These are phyloP conservation scores for Mimachlamys varia DNA, from an alignment of 2,888 invertebrate species.

Conservation along the genomic window DNA sequence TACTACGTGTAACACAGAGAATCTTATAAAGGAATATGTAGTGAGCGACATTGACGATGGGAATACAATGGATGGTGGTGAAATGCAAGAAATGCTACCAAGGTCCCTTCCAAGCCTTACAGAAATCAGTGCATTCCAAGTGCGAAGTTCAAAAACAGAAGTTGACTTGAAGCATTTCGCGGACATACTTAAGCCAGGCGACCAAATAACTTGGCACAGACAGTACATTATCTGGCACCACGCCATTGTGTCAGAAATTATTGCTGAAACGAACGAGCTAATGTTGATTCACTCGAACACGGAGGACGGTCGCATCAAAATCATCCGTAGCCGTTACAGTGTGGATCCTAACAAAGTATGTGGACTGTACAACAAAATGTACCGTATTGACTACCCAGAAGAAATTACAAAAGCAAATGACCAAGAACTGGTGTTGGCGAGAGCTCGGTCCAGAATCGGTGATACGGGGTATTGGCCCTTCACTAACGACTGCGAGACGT, in stretches of 20 bases:
- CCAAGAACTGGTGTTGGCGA: slow-evolving; percentile 32
- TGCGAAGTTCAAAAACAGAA: slow-evolving; percentile 39
- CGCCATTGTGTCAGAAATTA: slow-evolving; percentile 46
- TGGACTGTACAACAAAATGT: slow-evolving; percentile 39
- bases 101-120: not conserved
- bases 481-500: slow-evolving; percentile 42
- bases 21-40: not conserved
- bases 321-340: not conserved
- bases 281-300: slow-evolving; percentile 43
- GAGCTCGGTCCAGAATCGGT: slow-evolving; percentile 42
- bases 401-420: slow-evolving; percentile 38
- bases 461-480: slow-evolving; percentile 42
- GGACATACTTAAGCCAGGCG: slow-evolving; percentile 10
- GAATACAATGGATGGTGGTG: not conserved
- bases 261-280: slow-evolving; percentile 14
- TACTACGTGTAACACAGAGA: not conserved
- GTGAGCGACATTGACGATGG: not conserved
- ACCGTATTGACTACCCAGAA: slow-evolving; percentile 43
- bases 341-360: slow-evolving; percentile 1
- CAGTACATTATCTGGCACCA: slow-evolving; percentile 46
- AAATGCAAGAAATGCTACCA: not conserved
- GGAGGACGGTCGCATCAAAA: not conserved
- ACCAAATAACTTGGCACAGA: slow-evolving; percentile 48
- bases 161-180: slow-evolving; percentile 6
- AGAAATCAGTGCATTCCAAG: slow-evolving; percentile 23